These are phyloP conservation scores for Poliocrania exsul DNA, from an alignment of 2,797 vertebrate genomes.

Conservation along the genomic window DNA sequence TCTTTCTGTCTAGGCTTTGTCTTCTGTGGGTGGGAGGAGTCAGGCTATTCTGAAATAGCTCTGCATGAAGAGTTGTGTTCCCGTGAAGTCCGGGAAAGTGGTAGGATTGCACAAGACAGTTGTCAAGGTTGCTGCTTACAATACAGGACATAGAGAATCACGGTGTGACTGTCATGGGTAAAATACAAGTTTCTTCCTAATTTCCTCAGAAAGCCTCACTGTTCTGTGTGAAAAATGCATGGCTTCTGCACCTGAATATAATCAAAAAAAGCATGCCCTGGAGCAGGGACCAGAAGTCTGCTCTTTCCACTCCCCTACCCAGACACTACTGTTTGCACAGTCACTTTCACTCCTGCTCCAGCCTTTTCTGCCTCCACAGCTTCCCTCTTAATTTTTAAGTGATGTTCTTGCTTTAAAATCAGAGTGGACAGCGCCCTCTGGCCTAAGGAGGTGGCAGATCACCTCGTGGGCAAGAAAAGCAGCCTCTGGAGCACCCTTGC, in stretches of 20 bases:
- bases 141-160: slow-evolving; percentile 30
- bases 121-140: slow-evolving; percentile 36
- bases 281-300: background rate
- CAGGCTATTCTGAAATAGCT: background rate
- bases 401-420: background rate
- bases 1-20: background rate
- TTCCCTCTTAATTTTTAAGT: background rate
- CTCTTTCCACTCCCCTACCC: accelerated
- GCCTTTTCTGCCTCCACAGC: background rate
- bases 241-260: background rate
- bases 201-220: background rate
- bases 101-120: slow-evolving; percentile 13
- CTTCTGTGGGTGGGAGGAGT: background rate
- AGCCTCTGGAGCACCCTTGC: too few relatives aligned
- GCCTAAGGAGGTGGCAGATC: background rate
- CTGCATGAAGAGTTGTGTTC: background rate
- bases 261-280: background rate
- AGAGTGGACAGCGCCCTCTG: slow-evolving; percentile 61
- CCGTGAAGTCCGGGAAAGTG: slow-evolving; percentile 4
- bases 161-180: background rate
- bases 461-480: background rate
- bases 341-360: background rate
- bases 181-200: background rate
- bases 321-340: background rate
- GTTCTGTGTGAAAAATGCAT: background rate